Evolutionary conservation across 2,797 vertebrate species (phyloP).

Genomic region (Chelon labrosus): DNA sequence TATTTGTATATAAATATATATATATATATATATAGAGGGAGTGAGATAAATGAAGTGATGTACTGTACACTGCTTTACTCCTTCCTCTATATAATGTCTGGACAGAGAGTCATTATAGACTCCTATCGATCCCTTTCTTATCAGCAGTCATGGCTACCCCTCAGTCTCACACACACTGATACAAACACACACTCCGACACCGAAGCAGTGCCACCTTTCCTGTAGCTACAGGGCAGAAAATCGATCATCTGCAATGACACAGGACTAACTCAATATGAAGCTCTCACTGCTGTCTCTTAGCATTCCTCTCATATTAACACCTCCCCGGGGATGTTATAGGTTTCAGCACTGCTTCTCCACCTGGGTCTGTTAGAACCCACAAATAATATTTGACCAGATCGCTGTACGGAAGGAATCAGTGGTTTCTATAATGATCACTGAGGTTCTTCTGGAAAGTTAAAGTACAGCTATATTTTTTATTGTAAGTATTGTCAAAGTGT

Average conservation of each 20-base stretch:
- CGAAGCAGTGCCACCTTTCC: neutral
- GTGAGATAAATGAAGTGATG: too few relatives aligned
- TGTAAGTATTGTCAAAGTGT: slow-evolving; percentile 1
- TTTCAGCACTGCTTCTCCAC: neutral
- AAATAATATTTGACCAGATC: too few relatives aligned
- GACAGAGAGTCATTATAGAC: slow-evolving; percentile 35
- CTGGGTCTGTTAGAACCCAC: too few relatives aligned
- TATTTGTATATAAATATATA: too few relatives aligned
- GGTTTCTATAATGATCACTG: neutral
- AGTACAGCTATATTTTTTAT: neutral
- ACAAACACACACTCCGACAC: neutral
- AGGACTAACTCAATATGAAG: slow-evolving; percentile 33
- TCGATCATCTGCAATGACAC: slow-evolving; percentile 50
- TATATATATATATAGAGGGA: too few relatives aligned
- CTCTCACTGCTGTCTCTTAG: slow-evolving; percentile 22
- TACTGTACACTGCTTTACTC: too few relatives aligned
- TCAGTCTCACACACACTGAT: neutral
- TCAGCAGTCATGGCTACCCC: slow-evolving; percentile 40
- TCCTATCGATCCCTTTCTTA: slow-evolving; percentile 48
- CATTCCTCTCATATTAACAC: slow-evolving; percentile 38
- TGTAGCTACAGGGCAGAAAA: slow-evolving; percentile 48
- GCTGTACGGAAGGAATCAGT: too few relatives aligned
- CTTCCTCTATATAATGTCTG: neutral
- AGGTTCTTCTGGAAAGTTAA: neutral
- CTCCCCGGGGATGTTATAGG: neutral